Evolutionary conservation across 2,888 invertebrate species (phyloP), one percentile per base, ranked within the genome.

Genomic region (Agrotis clavis): DNA sequence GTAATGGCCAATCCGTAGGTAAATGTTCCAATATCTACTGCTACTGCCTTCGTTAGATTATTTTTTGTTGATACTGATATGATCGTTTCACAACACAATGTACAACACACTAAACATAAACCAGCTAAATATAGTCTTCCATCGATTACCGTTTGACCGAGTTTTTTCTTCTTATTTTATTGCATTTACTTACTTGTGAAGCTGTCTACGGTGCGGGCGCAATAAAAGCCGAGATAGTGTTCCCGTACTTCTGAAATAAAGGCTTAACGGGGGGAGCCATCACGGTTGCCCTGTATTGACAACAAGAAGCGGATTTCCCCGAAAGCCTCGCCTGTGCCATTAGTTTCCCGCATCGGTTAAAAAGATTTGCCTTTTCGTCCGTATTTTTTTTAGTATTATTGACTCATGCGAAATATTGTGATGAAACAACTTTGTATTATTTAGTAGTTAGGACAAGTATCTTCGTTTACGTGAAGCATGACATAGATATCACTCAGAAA

Each of bases 341-440:
- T 96, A 96, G 96, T 96, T 96, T 94, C 94, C 93, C 95, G 94
- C 95, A 91, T 94, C 93, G 94, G 95, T 96, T 96, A 96, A 96
- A 96, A 95, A 96, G 96, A 96, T 95, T 96, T 95, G 94, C 94
- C 90, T 93, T 92, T 91, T 90, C 91, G 90, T 90, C 92, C 91
- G 92, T 91, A 92, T 94, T 94, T 93, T 94, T 25, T 94, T 92
- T 90, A 89, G 94, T 94, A 94, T 94, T 94, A 95, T 94, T 91
- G 94, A 92, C 89, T 94, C 89, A 90, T 90, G 89, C 90, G 87
- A 92, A 94, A 94, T 94, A 93, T 94, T 92, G 84, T 88, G 88
- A 87, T 90, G 90, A 92, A 90, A 92, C 83, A 88, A 87, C 87
- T 86, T 41, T 89, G 90, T 88, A 78, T 81, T 86, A 82, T 82